Evolutionary conservation across 2,797 vertebrate genomes (phyloP).

Genomic region (Gorsachius magnificus): DNA sequence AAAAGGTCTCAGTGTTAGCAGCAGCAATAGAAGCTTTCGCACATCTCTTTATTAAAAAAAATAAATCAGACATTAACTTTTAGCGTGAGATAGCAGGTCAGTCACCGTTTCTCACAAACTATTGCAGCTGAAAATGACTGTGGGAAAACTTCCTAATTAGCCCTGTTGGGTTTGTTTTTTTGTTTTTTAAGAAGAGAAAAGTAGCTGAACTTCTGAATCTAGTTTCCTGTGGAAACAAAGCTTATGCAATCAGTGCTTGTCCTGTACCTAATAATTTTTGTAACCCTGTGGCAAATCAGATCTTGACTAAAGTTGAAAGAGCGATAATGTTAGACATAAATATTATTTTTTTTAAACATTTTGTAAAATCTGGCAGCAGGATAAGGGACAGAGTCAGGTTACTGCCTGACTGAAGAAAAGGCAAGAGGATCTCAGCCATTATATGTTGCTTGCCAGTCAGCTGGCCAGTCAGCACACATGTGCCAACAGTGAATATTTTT

Average conservation of each 20-base stretch:
- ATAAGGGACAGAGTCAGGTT: background rate
- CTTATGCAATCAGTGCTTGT: conserved; percentile 36
- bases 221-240: conserved; percentile 55
- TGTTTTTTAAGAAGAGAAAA: background rate
- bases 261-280: background rate
- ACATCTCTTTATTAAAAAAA: background rate
- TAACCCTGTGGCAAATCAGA: background rate
- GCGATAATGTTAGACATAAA: background rate
- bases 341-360: background rate
- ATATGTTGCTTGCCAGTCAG: background rate
- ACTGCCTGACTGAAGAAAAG: background rate
- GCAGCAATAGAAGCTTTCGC: background rate
- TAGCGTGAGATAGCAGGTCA: background rate
- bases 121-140: conserved; percentile 13
- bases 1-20: background rate
- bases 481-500: background rate
- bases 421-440: background rate
- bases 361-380: background rate
- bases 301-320: background rate
- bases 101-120: background rate
- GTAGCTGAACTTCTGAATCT: conserved; percentile 19
- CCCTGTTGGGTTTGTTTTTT: background rate
- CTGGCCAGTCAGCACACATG: background rate
- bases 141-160: conserved; percentile 17
- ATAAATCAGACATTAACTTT: background rate